Base-by-base conservation (phyloP, 2,888 invertebrate genomes). In the Neoitamus cyanurus region DNA sequence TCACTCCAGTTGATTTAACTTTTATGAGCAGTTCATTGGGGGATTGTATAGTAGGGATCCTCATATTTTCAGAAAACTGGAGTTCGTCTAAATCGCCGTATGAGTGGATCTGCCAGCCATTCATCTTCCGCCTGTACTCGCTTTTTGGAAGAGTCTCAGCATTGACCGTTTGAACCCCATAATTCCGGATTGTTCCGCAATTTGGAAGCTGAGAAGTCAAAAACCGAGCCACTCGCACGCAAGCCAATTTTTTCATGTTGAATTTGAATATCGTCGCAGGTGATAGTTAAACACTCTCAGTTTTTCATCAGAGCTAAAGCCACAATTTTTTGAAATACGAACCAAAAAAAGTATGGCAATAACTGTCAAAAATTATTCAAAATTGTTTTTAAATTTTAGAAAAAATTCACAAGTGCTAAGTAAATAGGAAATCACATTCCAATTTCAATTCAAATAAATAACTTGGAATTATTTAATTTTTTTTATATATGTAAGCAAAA, bases 1-100 rank as follows among this genome's bases (percentile, higher is more conserved):
- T 99, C 20, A 99, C 93, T 80, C 97, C 96, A n/a, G 98, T 93
- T 42, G 97, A 95, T 88, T 93, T 92, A 42, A 99, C 95, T 90
- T 95, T 94, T 84, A 99, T 93, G 3, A 99, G 92, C 85, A 98
- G 92, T 87, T 98, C 95, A 87, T 93, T 92, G 0, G 97, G 96
- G 86, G 92, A 92, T 80, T 92, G 92, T 86, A 98, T 93, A 75
- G 93, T 88, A 1, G 98, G 97, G 86, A 94, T 92, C 87, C 94
- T 93, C 13, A 94, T 92, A 73, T 92, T 92, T 58, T 93, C 92
- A 13, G 94, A 93, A 69, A 95, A 92, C 89, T 94, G 94, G 86
- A 96, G 91, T 88, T 95, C 94, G 7, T 93, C 92, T 4, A 93
- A 89, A 78, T 93, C 94, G 11, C 96, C 96, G 91, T 97, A 97